A percentile compares a stretch with the other conserved stretches of the same genome.
These are phyloP conservation scores for Buphagus erythrorhynchus DNA, from an alignment of 2,797 vertebrate genomes.

Conservation along the genomic window DNA sequence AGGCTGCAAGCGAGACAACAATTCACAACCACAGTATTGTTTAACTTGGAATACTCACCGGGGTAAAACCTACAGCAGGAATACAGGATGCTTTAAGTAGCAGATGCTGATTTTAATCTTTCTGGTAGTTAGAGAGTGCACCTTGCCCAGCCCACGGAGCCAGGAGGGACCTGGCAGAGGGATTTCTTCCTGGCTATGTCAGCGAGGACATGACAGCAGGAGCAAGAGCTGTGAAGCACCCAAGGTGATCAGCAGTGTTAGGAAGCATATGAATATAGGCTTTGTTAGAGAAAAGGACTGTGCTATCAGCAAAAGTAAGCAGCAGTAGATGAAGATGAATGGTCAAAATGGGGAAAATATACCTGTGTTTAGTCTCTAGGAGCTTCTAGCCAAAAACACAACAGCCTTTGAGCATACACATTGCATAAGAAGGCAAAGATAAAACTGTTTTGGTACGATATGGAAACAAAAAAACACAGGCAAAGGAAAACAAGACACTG, in stretches of 20 bases:
- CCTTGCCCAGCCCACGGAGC: not conserved
- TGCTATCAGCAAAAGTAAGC: not conserved
- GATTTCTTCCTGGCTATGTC: constrained; percentile 10
- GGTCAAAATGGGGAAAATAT: not conserved
- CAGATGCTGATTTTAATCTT: constrained; percentile 31
- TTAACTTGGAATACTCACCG: constrained; percentile 13
- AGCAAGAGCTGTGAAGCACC: not conserved
- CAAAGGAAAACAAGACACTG: not conserved
- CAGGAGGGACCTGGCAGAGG: not conserved
- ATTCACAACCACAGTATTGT: constrained; percentile 43
- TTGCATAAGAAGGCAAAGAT: not conserved
- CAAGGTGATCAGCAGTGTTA: not conserved
- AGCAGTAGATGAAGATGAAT: not conserved
- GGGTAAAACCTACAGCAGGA: constrained; percentile 13
- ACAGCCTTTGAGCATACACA: not conserved
- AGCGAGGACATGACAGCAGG: not conserved
- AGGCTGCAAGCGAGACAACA: constrained; percentile 43
- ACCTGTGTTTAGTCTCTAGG: not conserved
- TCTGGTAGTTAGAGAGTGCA: not conserved
- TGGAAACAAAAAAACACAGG: not conserved
- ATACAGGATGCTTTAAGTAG: constrained; percentile 39
- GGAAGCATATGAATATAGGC: not conserved
- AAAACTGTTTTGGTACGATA: not conserved
- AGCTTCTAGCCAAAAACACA: not conserved
- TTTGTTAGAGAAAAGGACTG: constrained; percentile 20